Evolutionary conservation across 2,888 invertebrate genomes (phyloP), one percentile per base, ranked within the genome.

Genomic region (Ichneumoninae sp.): DNA sequence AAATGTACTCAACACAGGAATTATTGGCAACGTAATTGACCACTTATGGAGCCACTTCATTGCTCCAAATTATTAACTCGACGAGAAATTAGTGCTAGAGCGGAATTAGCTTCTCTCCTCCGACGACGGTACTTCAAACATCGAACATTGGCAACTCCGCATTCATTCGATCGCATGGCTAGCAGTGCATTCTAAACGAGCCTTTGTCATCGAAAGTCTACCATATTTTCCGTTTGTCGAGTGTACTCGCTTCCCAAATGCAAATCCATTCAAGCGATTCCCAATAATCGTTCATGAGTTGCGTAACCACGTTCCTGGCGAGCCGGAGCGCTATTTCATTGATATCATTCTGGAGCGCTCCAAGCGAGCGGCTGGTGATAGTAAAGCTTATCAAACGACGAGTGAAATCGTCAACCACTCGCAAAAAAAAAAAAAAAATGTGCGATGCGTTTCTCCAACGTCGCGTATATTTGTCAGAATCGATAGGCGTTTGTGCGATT

Each of bases 401-500:
- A 8, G 8, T 19, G 7, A 52, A 52, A 52, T 19, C 6, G 52
- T 19, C 19, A 8, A 52, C n/a, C 19, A 3, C 8, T 47, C 16
- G 16, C 44, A 57, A 57, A 57, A 57, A 57, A 57, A 22, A 26
- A 13, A 57, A 57, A 57, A 57, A 57, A 22, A 26, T 26, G 4
- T 8, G 10, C 57, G 57, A 22, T 4, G 44, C 44, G 16, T 47
- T 47, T 47, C 16, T 47, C 44, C 44, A 13, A 47, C 44, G 8
- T 57, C 57, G 22, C 40, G 40, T 40, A 40, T 52, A n/a, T 52
- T 52, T 62, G 33, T 13, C 30, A 52, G 50, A 22, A 62, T 71
- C 33, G 3, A 57, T 65, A 40, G 16, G 70, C 71, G 40, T 44
- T 72, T 69, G 47, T 52, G 44, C 30, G 84, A 86, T 86, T 74